Conservation (phyloP, 2,888 invertebrate genomes). For the Empis livida region DNA sequence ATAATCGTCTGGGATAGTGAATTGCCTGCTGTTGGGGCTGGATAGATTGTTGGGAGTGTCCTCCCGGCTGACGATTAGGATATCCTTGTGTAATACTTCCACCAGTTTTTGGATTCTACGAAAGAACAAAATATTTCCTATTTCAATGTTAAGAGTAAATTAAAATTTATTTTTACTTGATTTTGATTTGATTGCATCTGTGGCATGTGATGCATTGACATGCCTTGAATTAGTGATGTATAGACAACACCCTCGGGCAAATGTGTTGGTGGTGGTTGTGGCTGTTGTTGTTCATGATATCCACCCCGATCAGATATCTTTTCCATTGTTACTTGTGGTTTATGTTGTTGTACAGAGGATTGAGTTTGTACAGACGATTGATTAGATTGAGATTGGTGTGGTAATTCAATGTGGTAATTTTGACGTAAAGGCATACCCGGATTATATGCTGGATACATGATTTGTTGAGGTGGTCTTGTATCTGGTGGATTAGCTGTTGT, state of each 20-base stretch:
- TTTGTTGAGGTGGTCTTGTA: constrained; percentile 21
- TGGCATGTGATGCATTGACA: constrained; percentile 9
- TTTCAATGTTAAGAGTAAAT: not conserved
- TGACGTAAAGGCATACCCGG: constrained; percentile 28
- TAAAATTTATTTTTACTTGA: constrained; percentile 4
- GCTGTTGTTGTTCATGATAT: constrained; percentile 31
- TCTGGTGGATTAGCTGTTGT: constrained; percentile 36
- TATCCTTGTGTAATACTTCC: constrained; percentile 77
- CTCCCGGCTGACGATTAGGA: constrained; percentile 39
- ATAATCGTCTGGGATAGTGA: constrained; percentile 6
- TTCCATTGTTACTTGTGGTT: constrained; percentile 34
- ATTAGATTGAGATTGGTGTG: constrained; percentile 16
- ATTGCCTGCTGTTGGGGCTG: constrained; percentile 14
- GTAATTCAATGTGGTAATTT: constrained; percentile 31
- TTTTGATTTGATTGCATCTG: constrained; percentile 5
- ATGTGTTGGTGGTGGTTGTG: constrained; percentile 22
- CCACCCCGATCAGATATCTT: constrained; percentile 26
- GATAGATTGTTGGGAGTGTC: constrained; percentile 22
- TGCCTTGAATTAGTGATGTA: constrained; percentile 25
- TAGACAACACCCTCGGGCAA: constrained; percentile 30
- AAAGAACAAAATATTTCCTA: no score
- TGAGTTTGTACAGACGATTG: constrained; percentile 23
- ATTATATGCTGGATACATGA: constrained; percentile 26
- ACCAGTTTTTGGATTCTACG: constrained; percentile 58
- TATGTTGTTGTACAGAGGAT: constrained; percentile 14